Evolutionary conservation across 2,797 vertebrate species (phyloP).

Genomic region (Muraenolepis orangiensis): DNA sequence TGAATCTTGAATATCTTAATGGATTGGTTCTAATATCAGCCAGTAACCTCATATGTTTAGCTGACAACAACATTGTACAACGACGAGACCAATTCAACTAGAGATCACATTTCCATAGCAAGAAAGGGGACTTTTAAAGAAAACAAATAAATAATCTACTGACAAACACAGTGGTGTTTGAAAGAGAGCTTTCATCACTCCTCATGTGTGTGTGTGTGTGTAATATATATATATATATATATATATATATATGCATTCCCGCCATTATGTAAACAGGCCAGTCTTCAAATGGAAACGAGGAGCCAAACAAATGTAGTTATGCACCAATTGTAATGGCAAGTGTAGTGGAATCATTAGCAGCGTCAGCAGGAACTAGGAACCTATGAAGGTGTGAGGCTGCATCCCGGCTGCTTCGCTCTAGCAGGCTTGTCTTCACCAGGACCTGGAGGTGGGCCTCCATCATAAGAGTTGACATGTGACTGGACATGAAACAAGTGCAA

Average conservation of each 20-base stretch:
- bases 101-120: constrained; percentile 24
- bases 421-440: constrained; percentile 52
- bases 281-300: constrained; percentile 54
- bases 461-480: constrained; percentile 67
- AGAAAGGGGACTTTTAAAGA: constrained; percentile 19
- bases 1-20: constrained; percentile 23
- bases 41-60: constrained; percentile 25
- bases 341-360: constrained; percentile 60
- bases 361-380: constrained; percentile 34
- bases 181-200: constrained; percentile 45
- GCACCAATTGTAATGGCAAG: constrained; percentile 64
- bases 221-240: neutral
- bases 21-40: constrained; percentile 11
- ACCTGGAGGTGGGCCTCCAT: constrained; percentile 65
- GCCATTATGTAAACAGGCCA: constrained; percentile 40
- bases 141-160: constrained; percentile 40
- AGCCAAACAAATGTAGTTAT: constrained; percentile 42
- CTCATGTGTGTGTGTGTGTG: too few relatives aligned
- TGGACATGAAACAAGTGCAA: constrained; percentile 63
- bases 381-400: constrained; percentile 58
- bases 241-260: constrained; percentile 30
- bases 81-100: constrained; percentile 16
- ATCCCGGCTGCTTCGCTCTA: constrained; percentile 67
- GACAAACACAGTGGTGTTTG: constrained; percentile 14
- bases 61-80: constrained; percentile 10